These are phyloP conservation scores for Criorhina ranunculi DNA, from an alignment of 2,888 invertebrate genomes.

Conservation along the genomic window DNA sequence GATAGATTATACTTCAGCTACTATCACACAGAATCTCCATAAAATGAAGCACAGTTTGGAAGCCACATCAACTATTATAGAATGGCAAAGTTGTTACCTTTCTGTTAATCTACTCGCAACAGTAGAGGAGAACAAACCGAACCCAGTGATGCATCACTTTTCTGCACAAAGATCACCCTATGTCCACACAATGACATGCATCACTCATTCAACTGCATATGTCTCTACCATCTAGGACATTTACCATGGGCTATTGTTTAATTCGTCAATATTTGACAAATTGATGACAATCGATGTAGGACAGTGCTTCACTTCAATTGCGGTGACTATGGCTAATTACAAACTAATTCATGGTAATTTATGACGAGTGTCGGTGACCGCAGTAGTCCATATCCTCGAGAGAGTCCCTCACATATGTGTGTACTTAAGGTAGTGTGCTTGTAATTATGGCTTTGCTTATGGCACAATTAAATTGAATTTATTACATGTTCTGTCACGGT, in stretches of 20 bases:
- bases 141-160: too few relatives aligned
- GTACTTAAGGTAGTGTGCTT: conserved; percentile 14
- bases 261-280: conserved; percentile 60
- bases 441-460: conserved; percentile 47
- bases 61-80: too few relatives aligned
- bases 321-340: conserved; percentile 37
- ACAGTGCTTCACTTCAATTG: conserved; percentile 27
- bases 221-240: neutral
- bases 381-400: neutral
- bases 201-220: neutral
- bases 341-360: conserved; percentile 53
- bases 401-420: neutral
- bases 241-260: conserved; percentile 2
- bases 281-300: conserved; percentile 54
- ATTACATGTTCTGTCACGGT: conserved; percentile 37
- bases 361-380: conserved; percentile 19
- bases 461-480: conserved; percentile 55
- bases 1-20: too few relatives aligned
- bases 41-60: too few relatives aligned
- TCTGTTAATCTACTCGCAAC: too few relatives aligned
- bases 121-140: too few relatives aligned
- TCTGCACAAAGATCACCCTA: neutral
- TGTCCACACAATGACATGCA: neutral
- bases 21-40: too few relatives aligned
- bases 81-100: too few relatives aligned